Evolutionary conservation across 2,888 invertebrate species (phyloP), one percentile per base, ranked within the genome.

Genomic region (Meta bourneti): DNA sequence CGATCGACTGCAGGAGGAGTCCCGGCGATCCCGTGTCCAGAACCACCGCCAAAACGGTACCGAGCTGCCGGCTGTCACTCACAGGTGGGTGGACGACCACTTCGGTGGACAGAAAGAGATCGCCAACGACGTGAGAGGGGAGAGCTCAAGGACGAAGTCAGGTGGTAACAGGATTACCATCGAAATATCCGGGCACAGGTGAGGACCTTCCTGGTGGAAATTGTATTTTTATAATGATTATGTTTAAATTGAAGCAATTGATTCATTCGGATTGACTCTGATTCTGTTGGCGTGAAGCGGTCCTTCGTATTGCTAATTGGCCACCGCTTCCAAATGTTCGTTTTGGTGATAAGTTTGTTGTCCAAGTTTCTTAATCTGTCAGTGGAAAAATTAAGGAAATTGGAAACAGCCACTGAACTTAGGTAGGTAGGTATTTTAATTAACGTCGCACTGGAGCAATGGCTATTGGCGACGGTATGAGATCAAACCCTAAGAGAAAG

Each of bases 161-260:
- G 92, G 92, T 51, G 92, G 92, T 11, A 92, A 92, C 49, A 81
- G 89, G 54, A 92, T 92, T 16, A 92, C 92, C 54, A 92, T 92
- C 70, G 92, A 92, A 69, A 89, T 92, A 89, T 77, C 92, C 0
- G 74, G 70, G 0, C 89, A 92, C 48, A 92, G 92, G 92, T 92
- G 84, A 81, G 81, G 7, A 34, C 34, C 34, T 2, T 34, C 1
- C 1, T 34, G 34, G 1, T 34, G 34, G 34, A 34, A 34, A 34
- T 34, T 2, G 0, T 51, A 51, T 52, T 78, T 78, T 48, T 52
- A 7, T 52, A 51, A n/a, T 52, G 77, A 7, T 74, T 69, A 69
- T 16, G 2, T 16, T 69, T 5, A 16, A 5, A 48, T 75, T 11
- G 6, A 75, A 16, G 34, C 34, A 4, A 34, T n/a, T n/a, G n/a